phyloP scores from a whole-genome alignment of 2,113 vertebrate species.

The Chaetops frenatus region DNA sequence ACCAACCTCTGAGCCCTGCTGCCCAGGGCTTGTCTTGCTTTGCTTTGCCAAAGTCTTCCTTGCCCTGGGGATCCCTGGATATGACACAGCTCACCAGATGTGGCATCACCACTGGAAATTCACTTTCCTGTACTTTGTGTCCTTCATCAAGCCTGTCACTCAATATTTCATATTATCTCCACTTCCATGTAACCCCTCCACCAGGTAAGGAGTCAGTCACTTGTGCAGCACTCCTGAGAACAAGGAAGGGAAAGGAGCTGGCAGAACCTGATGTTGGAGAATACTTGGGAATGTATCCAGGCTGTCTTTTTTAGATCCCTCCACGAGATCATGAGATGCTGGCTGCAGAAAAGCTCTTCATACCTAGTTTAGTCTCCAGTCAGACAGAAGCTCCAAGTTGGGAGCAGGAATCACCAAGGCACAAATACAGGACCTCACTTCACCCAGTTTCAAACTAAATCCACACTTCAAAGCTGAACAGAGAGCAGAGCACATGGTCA shows the following conservation, averaged over 20 bases:
- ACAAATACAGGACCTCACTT: not conserved
- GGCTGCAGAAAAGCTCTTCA: not conserved
- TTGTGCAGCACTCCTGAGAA: not conserved
- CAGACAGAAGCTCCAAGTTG: not conserved
- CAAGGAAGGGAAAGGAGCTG: not conserved
- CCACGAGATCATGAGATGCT: not conserved
- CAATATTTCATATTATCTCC: not conserved
- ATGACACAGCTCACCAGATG: not conserved
- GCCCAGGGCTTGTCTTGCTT: not conserved
- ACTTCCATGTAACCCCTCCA: not conserved
- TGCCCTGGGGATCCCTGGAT: not conserved
- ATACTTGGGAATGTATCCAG: not conserved
- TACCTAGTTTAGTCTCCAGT: not conserved
- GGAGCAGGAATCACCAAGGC: not conserved
- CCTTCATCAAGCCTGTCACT: not conserved
- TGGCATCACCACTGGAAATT: not conserved
- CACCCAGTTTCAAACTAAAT: not conserved
- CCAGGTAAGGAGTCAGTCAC: not conserved
- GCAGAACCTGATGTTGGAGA: constrained; percentile 19
- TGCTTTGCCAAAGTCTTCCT: not conserved
- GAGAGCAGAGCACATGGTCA: not conserved
- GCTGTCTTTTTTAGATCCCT: not conserved
- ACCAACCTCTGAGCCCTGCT: not conserved
- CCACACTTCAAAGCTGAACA: not conserved
- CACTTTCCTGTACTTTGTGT: not conserved